Evolutionary conservation across 2,797 vertebrate genomes (phyloP).

Genomic region (Sebastiscus albofasciatus): DNA sequence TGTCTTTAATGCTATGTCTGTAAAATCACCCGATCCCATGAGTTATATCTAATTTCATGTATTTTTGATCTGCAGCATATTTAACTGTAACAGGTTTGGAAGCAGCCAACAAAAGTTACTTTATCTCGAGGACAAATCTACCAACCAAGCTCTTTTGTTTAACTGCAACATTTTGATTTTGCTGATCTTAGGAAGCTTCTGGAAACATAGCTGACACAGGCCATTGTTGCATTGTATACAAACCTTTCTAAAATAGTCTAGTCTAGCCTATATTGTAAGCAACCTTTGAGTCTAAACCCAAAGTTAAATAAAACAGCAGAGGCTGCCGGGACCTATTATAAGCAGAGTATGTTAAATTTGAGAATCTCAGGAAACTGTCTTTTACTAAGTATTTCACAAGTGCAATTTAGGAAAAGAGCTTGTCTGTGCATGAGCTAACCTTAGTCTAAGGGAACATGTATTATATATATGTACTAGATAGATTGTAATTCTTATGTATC

Average conservation of each 20-base stretch:
- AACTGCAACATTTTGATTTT: not conserved
- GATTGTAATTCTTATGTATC: not conserved
- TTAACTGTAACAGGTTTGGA: not conserved
- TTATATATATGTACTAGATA: not conserved
- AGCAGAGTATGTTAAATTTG: not conserved
- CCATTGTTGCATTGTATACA: not conserved
- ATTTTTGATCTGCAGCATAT: not conserved
- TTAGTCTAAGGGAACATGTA: not conserved
- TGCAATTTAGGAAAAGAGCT: not conserved
- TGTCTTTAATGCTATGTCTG: not conserved
- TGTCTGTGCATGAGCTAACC: not conserved
- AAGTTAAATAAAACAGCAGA: not conserved
- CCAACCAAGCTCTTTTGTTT: not conserved
- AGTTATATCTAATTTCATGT: not conserved
- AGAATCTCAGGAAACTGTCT: not conserved
- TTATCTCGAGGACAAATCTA: not conserved
- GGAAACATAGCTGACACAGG: not conserved
- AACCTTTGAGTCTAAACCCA: not conserved
- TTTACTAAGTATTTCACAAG: not conserved
- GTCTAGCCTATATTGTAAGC: not conserved
- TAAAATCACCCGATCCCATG: not conserved
- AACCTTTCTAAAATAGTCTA: not conserved
- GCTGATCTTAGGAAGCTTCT: not conserved
- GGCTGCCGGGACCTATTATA: not conserved
- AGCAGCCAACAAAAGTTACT: not conserved